Conservation (phyloP, 2,113 vertebrate species). For the Corythornis vintsioides region DNA sequence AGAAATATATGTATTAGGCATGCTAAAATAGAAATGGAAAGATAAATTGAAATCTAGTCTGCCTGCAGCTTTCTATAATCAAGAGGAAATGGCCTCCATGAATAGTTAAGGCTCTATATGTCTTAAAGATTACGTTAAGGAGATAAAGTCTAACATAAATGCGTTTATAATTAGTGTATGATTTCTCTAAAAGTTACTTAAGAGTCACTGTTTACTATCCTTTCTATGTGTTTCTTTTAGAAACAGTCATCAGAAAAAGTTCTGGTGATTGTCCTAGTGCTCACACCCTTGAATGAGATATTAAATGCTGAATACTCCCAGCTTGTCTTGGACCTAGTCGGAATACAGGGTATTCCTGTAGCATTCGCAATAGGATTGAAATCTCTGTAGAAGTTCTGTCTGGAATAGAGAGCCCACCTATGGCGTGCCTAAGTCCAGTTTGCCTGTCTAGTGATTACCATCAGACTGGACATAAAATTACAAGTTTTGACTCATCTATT, state of each 20-base stretch:
- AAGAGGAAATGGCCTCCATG: background rate
- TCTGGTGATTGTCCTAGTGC: background rate
- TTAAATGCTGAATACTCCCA: background rate
- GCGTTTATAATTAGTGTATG: constrained; percentile 17
- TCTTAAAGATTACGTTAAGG: background rate
- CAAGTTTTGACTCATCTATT: background rate
- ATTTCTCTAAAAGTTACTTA: constrained; percentile 45
- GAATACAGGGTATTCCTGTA: accelerated
- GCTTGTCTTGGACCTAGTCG: background rate
- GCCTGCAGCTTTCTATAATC: background rate
- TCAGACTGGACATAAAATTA: background rate
- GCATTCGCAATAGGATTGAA: background rate
- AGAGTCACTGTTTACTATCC: background rate
- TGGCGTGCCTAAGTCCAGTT: background rate
- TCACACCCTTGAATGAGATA: background rate
- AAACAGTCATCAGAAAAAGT: background rate
- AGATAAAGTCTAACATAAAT: background rate
- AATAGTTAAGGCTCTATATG: background rate
- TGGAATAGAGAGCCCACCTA: accelerated
- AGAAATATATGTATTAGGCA: background rate
- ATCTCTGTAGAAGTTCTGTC: background rate
- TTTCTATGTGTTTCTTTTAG: background rate
- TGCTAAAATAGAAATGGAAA: background rate
- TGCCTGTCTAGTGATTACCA: too few relatives aligned
- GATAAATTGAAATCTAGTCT: constrained; percentile 5